Base-by-base conservation (phyloP, 2,797 vertebrate genomes). In the Hozukius guyotensis region DNA sequence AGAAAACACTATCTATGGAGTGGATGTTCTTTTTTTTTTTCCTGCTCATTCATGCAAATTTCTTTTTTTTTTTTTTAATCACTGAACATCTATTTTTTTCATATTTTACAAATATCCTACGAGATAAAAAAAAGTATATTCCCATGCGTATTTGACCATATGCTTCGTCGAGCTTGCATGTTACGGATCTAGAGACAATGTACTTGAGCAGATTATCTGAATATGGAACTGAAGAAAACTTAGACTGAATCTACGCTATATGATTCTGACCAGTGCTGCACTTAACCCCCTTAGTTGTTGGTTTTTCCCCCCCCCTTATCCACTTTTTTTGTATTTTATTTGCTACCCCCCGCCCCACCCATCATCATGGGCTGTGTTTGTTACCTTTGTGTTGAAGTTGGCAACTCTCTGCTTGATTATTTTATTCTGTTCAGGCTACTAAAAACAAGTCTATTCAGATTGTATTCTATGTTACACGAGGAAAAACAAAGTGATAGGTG, bases 201-300 rank as follows among this genome's bases (percentile, higher is more conserved):
- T 97, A 96, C 96, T 94, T 94, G 96, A 97, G 94, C 94, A 94
- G 94, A 96, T 96, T 95, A 95, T 85, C 93, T 94, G 94, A 96
- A 94, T 90, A 93, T 89, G 93, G 92, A 95, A 92, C 89, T 91
- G 90, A 94, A 92, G 93, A 93, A 95, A 90, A 89, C 93, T 80
- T 94, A 90, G 95, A 96, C 96, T 96, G 95, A 92, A 89, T 91
- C 88, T 90, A 88, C 84, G 77, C 88, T 94, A 88, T 93, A 95
- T 94, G 94, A 95, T 96, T 96, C 96, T 96, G 96, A 95, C 95
- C 96, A 95, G 95, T 94, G 96, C 97, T 97, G 97, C 97, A 97
- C 97, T 97, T 96, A 96, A 85, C 82, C 94, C 94, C 95, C 91
- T 94, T 93, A 91, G 93, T 94, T 82, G 53, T 64, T 80, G 80